Conservation (phyloP, 2,113 vertebrate genomes). For the Esox niger region DNA sequence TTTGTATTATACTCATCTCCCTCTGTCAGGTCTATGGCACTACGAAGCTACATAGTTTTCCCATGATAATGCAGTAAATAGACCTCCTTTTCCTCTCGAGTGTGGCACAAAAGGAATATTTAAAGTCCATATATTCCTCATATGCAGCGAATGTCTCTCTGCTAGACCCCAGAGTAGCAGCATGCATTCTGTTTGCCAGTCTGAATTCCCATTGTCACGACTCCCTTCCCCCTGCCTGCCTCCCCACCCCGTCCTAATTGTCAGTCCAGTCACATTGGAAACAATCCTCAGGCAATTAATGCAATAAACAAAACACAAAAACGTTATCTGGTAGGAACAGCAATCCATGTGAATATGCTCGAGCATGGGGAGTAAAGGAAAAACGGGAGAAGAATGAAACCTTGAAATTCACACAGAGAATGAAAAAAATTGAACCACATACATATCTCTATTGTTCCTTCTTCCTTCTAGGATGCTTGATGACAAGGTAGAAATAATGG, state of each 20-base stretch:
- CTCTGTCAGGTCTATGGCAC: too few relatives aligned
- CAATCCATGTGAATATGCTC: constrained; percentile 62
- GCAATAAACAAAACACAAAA: constrained; percentile 72
- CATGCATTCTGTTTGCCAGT: constrained; percentile 45
- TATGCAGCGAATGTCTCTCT: not conserved
- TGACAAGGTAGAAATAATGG: constrained; percentile 45
- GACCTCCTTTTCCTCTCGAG: not conserved
- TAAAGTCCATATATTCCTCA: not conserved
- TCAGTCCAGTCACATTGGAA: constrained; percentile 69
- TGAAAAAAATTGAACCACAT: constrained; percentile 67
- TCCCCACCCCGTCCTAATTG: constrained; percentile 53
- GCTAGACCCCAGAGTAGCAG: constrained; percentile 35
- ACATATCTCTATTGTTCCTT: constrained; percentile 42
- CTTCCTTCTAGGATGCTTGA: constrained; percentile 39
- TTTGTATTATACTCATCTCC: too few relatives aligned
- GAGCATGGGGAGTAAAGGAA: constrained; percentile 46
- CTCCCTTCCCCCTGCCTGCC: not conserved
- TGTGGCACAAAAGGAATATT: constrained; percentile 22
- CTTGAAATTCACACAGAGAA: constrained; percentile 72
- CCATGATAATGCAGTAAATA: too few relatives aligned
- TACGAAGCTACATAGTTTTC: too few relatives aligned
- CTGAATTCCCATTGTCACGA: constrained; percentile 43
- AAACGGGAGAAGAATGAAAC: constrained; percentile 52
- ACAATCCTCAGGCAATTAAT: constrained; percentile 78
- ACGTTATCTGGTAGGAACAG: constrained; percentile 73